Evolutionary conservation across 92 coral and sea anemone genomes (phyloP).

Genomic region (Phenganax marumi): DNA sequence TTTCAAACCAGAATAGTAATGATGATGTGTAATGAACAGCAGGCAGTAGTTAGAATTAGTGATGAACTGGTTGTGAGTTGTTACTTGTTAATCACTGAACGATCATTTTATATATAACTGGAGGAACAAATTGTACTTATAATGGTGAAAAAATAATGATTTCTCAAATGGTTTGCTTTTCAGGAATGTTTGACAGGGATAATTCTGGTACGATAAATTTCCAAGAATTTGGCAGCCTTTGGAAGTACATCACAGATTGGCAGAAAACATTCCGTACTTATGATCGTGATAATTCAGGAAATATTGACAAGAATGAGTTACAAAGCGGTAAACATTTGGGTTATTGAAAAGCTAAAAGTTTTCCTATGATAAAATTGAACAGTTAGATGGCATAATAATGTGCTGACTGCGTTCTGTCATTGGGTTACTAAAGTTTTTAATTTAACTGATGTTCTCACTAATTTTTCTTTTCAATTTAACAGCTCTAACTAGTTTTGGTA

Average conservation of each 20-base stretch:
- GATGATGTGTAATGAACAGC: too few relatives aligned
- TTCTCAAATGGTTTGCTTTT: not conserved
- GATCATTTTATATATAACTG: not conserved
- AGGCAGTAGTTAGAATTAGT: too few relatives aligned
- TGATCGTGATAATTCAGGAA: constrained; percentile 58
- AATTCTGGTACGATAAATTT: constrained; percentile 57
- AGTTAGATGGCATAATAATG: not conserved
- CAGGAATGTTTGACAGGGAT: constrained; percentile 59
- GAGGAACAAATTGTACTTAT: not conserved
- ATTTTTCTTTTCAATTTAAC: not conserved
- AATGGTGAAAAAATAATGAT: not conserved
- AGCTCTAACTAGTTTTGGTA: constrained; percentile 95
- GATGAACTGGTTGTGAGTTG: too few relatives aligned
- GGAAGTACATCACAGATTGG: constrained; percentile 62
- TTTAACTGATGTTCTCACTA: not conserved
- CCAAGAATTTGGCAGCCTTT: constrained; percentile 56
- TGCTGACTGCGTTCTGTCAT: not conserved
- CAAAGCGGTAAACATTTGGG: constrained; percentile 45
- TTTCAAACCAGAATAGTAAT: too few relatives aligned
- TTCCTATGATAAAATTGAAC: not conserved
- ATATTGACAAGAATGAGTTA: constrained; percentile 55
- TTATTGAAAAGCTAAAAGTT: too few relatives aligned
- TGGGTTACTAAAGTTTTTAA: not conserved
- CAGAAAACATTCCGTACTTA: constrained; percentile 58
- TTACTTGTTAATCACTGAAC: too few relatives aligned